Evolutionary conservation across 1,140 invertebrate genomes (phyloP).

Genomic region (Brachionus angularis): DNA sequence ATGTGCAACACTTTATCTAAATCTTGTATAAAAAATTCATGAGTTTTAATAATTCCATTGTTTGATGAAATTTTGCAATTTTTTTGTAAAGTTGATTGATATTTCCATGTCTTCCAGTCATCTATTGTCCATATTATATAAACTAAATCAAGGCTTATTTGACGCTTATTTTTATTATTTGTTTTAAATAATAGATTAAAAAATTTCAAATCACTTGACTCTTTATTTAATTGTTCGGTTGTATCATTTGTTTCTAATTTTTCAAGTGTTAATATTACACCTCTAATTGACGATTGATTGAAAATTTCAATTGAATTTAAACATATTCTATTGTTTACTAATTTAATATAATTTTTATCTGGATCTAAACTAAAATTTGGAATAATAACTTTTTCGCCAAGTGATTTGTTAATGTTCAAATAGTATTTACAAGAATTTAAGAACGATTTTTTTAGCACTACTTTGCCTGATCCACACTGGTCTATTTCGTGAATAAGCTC

Average conservation of each 20-base stretch:
- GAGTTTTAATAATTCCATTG: slow-evolving; percentile 1
- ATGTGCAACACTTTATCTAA: neutral
- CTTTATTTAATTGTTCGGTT: neutral
- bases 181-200: neutral
- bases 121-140: slow-evolving; percentile 37
- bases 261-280: slow-evolving; percentile 18
- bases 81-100: slow-evolving; percentile 24
- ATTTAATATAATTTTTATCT: neutral
- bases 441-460: neutral
- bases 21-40: slow-evolving; percentile 43
- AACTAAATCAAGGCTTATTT: slow-evolving; percentile 13
- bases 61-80: slow-evolving; percentile 12
- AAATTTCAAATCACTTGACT: too few relatives aligned
- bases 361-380: slow-evolving; percentile 6
- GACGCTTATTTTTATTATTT: neutral
- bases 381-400: slow-evolving; percentile 5
- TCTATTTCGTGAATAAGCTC: slow-evolving; percentile 37
- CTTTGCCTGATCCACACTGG: too few relatives aligned
- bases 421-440: neutral
- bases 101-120: slow-evolving; percentile 35
- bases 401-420: neutral
- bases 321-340: slow-evolving; percentile 30
- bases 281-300: slow-evolving; percentile 2
- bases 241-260: neutral
- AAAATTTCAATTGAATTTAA: slow-evolving; percentile 33